These are phyloP conservation scores for Panagrolaimus sp. DNA, from an alignment of 1,140 invertebrate species.

Conservation along the genomic window DNA sequence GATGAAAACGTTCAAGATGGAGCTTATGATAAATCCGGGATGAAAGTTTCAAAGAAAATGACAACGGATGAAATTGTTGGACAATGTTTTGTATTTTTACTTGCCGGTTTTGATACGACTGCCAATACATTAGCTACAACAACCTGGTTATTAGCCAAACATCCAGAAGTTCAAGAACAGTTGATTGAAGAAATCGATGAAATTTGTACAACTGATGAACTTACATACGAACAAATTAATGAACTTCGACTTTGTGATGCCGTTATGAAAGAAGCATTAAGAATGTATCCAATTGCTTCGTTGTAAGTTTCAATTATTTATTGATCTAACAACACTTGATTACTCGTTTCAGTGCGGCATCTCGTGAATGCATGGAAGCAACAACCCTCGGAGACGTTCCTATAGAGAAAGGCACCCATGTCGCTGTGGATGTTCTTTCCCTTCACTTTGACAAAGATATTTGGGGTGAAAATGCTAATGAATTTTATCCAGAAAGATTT, in stretches of 20 bases:
- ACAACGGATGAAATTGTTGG: slow-evolving; percentile 8
- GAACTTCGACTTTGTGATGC: background rate
- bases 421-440: slow-evolving; percentile 31
- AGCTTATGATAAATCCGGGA: background rate
- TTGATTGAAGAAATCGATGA: slow-evolving; percentile 29
- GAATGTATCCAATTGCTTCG: slow-evolving; percentile 3
- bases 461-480: slow-evolving; percentile 39
- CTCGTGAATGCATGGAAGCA: background rate
- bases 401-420: slow-evolving; percentile 24
- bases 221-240: background rate
- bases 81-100: slow-evolving; percentile 32
- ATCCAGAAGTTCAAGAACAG: slow-evolving; percentile 48
- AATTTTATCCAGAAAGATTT: slow-evolving; percentile 38
- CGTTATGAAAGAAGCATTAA: background rate
- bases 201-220: slow-evolving; percentile 28
- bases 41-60: background rate
- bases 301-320: background rate
- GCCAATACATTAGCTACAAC: slow-evolving; percentile 36
- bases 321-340: background rate
- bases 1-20: background rate
- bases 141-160: slow-evolving; percentile 42
- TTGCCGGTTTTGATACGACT: slow-evolving; percentile 57
- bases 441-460: slow-evolving; percentile 33
- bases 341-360: background rate
- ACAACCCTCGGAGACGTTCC: background rate